Evolutionary conservation across 2,113 vertebrate species (phyloP).

Genomic region (Orientallactaga bullata): DNA sequence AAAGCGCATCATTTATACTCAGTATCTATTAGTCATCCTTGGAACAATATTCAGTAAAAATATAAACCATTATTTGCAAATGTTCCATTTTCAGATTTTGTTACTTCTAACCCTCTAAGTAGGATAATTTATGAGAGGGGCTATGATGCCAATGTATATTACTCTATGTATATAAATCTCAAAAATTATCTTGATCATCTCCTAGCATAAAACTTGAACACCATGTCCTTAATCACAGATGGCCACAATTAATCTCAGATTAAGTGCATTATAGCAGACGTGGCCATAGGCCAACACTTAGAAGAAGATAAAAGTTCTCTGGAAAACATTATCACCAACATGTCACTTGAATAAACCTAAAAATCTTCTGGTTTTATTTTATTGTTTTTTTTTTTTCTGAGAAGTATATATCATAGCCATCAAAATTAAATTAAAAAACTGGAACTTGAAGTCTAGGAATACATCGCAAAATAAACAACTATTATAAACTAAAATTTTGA

Average conservation of each 20-base stretch:
- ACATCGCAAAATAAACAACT: neutral
- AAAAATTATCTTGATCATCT: slow-evolving; percentile 15
- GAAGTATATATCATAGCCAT: neutral
- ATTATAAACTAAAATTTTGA: neutral
- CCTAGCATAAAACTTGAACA: neutral
- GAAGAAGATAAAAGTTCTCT: neutral
- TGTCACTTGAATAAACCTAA: neutral
- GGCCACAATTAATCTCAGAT: neutral
- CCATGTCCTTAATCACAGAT: neutral
- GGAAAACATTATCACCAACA: neutral
- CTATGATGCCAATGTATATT: neutral
- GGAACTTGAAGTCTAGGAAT: neutral
- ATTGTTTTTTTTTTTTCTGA: neutral
- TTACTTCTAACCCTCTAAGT: neutral
- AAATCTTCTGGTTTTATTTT: neutral
- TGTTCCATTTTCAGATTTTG: neutral
- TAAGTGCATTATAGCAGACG: neutral
- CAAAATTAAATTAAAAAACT: neutral
- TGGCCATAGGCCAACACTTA: neutral
- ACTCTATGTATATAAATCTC: neutral
- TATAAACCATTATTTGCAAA: slow-evolving; percentile 30
- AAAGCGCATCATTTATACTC: neutral
- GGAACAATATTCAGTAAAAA: neutral
- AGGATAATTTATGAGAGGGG: neutral
- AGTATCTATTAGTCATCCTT: neutral